Evolutionary conservation across 2,113 vertebrate species (phyloP).

Genomic region (Synodontis membranacea): DNA sequence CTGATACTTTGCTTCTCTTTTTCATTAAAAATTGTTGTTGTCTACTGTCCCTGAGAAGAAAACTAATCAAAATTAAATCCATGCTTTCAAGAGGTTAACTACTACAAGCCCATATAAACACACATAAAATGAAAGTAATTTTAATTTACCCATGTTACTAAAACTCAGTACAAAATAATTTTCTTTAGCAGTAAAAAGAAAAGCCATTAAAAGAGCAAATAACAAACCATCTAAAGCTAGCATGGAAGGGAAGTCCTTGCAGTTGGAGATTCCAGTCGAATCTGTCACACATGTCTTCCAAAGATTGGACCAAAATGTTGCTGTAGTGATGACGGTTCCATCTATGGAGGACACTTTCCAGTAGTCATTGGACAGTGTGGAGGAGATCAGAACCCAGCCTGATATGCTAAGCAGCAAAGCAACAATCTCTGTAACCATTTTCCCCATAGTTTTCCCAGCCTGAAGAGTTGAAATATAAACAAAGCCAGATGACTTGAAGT

Average conservation of each 20-base stretch:
- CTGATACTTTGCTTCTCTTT: conserved; percentile 48
- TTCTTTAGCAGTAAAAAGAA: background rate
- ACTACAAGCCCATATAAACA: background rate
- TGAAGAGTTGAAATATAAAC: background rate
- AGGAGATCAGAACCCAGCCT: conserved; percentile 81
- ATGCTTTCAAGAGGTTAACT: background rate
- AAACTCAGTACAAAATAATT: background rate
- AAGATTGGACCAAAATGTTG: conserved; percentile 85
- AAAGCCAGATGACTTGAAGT: background rate
- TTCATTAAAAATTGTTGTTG: conserved; percentile 37
- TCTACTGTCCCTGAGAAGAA: background rate
- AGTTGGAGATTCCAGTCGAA: conserved; percentile 85
- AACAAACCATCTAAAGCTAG: conserved; percentile 83
- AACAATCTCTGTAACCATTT: conserved; percentile 76
- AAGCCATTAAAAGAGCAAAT: background rate
- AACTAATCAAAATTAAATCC: background rate
- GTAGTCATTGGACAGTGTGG: conserved; percentile 84
- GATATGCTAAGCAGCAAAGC: conserved; percentile 78
- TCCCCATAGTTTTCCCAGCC: conserved; percentile 69
- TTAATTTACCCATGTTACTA: background rate
- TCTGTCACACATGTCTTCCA: conserved; percentile 88
- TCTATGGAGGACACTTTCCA: conserved; percentile 87
- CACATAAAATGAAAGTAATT: background rate
- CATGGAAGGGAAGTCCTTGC: conserved; percentile 88
- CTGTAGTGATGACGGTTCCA: conserved; percentile 86